phyloP scores from a whole-genome alignment of 2,888 invertebrate species.

The Leptopterna dolabrata region DNA sequence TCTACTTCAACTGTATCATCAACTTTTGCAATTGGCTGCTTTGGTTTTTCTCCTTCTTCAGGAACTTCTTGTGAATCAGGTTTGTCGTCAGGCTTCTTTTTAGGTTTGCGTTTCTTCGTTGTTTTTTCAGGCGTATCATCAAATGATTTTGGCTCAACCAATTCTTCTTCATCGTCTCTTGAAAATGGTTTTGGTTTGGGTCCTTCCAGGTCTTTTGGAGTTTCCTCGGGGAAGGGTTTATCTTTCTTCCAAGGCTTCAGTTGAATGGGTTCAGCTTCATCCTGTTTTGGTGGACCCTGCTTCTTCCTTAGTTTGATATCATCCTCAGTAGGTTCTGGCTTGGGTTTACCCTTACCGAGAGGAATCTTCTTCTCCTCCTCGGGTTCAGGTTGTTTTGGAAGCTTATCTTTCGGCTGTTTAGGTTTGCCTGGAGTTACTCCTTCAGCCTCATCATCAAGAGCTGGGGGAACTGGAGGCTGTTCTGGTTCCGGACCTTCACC shows the following conservation, averaged over 20 bases:
- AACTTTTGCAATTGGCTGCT: background rate
- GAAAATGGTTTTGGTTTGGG: constrained; percentile 42
- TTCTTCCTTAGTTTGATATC: constrained; percentile 67
- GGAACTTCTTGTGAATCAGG: too few relatives aligned
- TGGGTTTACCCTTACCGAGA: constrained; percentile 62
- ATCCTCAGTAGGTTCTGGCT: constrained; percentile 62
- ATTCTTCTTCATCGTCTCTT: constrained; percentile 60
- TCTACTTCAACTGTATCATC: background rate
- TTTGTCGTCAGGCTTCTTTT: constrained; percentile 17
- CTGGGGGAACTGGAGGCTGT: background rate
- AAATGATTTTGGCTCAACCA: constrained; percentile 61
- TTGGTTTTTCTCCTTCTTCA: background rate
- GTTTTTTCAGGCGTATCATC: constrained; percentile 59
- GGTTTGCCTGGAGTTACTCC: background rate
- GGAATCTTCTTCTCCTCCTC: constrained; percentile 59
- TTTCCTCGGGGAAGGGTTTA: constrained; percentile 64
- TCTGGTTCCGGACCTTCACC: constrained; percentile 64
- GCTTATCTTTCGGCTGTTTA: constrained; percentile 33
- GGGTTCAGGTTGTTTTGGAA: constrained; percentile 37
- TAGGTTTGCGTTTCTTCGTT: constrained; percentile 36
- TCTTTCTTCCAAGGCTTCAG: constrained; percentile 66
- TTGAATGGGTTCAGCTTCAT: constrained; percentile 66
- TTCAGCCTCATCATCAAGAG: background rate
- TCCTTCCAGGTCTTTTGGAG: constrained; percentile 62
- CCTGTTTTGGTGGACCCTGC: constrained; percentile 67